Evolutionary conservation across 1,140 invertebrate species (phyloP), one percentile per base, ranked within the genome.

Genomic region (Conopomorpha cramerella): DNA sequence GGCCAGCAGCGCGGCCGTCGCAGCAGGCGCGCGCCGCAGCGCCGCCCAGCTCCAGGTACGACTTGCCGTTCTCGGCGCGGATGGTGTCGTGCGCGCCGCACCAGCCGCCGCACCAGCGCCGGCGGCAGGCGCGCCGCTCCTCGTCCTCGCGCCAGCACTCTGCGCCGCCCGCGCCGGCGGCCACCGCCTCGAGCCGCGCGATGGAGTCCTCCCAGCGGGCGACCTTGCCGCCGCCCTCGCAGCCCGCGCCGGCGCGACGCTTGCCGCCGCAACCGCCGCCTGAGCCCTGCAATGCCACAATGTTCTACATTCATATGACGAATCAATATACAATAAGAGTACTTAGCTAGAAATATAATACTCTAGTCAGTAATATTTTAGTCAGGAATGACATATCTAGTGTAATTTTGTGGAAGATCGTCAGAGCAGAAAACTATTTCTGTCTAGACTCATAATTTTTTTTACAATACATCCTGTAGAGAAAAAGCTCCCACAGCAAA

Each of bases 61-160:
- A 92, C 71, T 94, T 94, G 45, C 92, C 92, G 59, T 93, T 93
- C 64, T 93, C 91, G 43, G 92, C 92, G 49, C 90, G 84, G 64
- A 92, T 92, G 49, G 90, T 92, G 54, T 91, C 90, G 51, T 90
- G 88, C 30, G 82, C 81, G 51, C 82, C 82, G 56, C 73, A 68
- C 67, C 68, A 72, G 41, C 65, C 68, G 33, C 68, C 65, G 50
- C 68, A 68, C 66, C 68, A 73, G 46, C 68, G 64, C 38, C 68
- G 57, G 31, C 68, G 66, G 51, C 66, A 63, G 39, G 70, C 59
- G 46, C 67, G 62, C 58, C 68, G 29, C 46, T 71, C 64, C 36
- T 74, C 70, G 37, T 74, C 70, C 36, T 68, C 67, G n/a, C 71
- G 55, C 72, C 72, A 71, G 55, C 74, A 74, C 43, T 70, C 74